Evolutionary conservation across 2,113 vertebrate genomes (phyloP).

Genomic region (Protomyctophum bolini): DNA sequence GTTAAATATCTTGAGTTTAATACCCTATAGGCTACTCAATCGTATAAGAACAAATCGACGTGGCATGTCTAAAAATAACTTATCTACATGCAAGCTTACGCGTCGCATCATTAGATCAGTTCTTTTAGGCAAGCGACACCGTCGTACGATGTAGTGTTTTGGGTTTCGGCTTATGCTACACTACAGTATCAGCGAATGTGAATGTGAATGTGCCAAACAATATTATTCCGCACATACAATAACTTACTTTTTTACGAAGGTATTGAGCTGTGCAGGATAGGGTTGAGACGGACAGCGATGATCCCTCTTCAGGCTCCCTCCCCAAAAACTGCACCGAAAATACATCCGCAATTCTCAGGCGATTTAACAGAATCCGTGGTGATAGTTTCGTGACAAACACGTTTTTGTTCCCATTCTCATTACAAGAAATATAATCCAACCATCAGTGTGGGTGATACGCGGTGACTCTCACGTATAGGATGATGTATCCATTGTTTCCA

Average conservation of each 20-base stretch:
- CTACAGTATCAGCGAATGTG: too few species aligned
- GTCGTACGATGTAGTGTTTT: too few species aligned
- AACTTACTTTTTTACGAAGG: constrained; percentile 72
- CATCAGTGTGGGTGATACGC: constrained; percentile 54
- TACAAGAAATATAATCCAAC: constrained; percentile 67
- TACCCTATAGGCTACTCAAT: too few species aligned
- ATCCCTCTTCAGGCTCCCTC: constrained; percentile 53
- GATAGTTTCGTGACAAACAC: constrained; percentile 60
- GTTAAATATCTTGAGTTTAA: constrained; percentile 18
- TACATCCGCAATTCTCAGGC: constrained; percentile 86
- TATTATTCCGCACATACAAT: constrained; percentile 37
- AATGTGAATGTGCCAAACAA: too few species aligned
- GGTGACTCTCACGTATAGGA: constrained; percentile 49
- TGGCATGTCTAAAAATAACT: too few species aligned
- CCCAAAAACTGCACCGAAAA: constrained; percentile 75
- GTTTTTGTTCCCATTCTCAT: constrained; percentile 47
- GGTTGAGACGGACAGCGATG: constrained; percentile 41
- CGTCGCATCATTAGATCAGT: too few species aligned
- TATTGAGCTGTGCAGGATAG: constrained; percentile 42
- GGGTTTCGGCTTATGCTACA: too few species aligned
- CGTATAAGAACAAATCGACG: too few species aligned
- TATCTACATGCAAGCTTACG: too few species aligned
- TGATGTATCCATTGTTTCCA: constrained; percentile 53
- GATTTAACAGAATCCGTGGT: constrained; percentile 79
- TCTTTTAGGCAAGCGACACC: too few species aligned